These are phyloP conservation scores for Nematolebias whitei DNA, from an alignment of 2,113 vertebrate genomes.

Conservation along the genomic window DNA sequence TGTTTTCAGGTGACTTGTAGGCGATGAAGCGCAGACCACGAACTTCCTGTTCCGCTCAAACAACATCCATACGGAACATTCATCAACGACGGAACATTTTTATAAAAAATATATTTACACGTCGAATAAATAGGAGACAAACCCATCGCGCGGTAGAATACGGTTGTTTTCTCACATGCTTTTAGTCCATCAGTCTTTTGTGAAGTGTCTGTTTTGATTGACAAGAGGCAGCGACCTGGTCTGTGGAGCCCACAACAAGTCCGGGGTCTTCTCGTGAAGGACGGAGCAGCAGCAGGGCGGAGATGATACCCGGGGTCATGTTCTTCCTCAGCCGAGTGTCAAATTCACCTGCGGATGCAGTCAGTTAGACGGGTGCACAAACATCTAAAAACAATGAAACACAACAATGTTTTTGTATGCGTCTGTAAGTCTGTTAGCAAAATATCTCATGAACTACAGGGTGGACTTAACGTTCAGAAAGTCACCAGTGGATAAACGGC, in stretches of 20 bases:
- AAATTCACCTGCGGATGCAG: constrained; percentile 67
- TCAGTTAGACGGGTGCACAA: constrained; percentile 23
- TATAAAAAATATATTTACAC: constrained; percentile 74
- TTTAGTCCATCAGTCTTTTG: constrained; percentile 67
- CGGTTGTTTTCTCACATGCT: constrained; percentile 64
- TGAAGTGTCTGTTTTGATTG: constrained; percentile 58
- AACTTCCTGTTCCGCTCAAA: constrained; percentile 34
- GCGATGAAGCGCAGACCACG: not conserved
- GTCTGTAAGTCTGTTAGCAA: too few species aligned
- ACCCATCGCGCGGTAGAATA: constrained; percentile 42
- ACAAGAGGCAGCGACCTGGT: constrained; percentile 31
- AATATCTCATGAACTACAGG: too few species aligned
- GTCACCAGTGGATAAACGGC: too few species aligned
- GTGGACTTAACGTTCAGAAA: too few species aligned
- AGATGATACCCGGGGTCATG: constrained; percentile 21
- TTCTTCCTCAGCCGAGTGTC: constrained; percentile 50
- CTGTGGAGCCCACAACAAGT: constrained; percentile 35
- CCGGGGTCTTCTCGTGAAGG: constrained; percentile 42
- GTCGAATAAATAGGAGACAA: constrained; percentile 74
- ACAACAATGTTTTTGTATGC: too few species aligned
- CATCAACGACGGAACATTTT: constrained; percentile 44
- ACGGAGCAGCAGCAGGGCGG: constrained; percentile 28
- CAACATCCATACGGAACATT: constrained; percentile 58
- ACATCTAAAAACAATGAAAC: too few species aligned
- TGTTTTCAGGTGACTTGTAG: not conserved